A percentile compares a stretch with the other conserved stretches of the same genome.
These are phyloP conservation scores for Coreoperca whiteheadi DNA, from an alignment of 2,113 vertebrate genomes.

Conservation along the genomic window DNA sequence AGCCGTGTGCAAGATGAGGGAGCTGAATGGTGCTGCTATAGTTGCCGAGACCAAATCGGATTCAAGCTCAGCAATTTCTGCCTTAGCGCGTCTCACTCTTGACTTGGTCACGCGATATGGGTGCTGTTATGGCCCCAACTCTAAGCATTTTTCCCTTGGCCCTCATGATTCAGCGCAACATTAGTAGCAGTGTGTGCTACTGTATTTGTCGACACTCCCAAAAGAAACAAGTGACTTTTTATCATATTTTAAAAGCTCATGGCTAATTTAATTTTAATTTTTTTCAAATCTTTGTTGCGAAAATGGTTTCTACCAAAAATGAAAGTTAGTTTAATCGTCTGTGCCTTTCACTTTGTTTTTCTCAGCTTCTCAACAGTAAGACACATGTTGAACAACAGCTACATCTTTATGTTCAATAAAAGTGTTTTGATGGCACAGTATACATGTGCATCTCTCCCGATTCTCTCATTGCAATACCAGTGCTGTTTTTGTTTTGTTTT, in stretches of 20 bases:
- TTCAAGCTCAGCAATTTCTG: slow-evolving; percentile 6
- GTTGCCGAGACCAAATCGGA: slow-evolving; percentile 13
- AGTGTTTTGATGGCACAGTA: too few relatives aligned
- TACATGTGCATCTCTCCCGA: too few relatives aligned
- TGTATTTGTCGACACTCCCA: not conserved
- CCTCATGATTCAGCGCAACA: slow-evolving; percentile 1
- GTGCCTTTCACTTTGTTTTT: too few relatives aligned
- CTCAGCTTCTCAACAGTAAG: too few relatives aligned
- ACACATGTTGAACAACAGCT: too few relatives aligned
- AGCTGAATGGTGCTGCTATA: slow-evolving; percentile 42
- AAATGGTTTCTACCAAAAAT: too few relatives aligned
- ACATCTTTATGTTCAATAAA: too few relatives aligned
- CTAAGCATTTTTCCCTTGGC: accelerated
- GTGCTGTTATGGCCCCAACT: not conserved
- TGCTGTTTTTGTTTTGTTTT: too few relatives aligned
- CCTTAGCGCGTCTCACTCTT: slow-evolving; percentile 4
- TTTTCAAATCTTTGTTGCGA: too few relatives aligned
- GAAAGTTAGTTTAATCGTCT: too few relatives aligned
- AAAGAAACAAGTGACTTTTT: not conserved
- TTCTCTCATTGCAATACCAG: too few relatives aligned
- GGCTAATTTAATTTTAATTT: too few relatives aligned
- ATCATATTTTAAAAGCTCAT: not conserved
- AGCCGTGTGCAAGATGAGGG: slow-evolving; percentile 30
- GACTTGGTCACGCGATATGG: slow-evolving; percentile 1
- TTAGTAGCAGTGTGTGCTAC: not conserved